These are phyloP conservation scores for Prunella strophiata DNA, from an alignment of 2,797 vertebrate genomes.

Conservation along the genomic window DNA sequence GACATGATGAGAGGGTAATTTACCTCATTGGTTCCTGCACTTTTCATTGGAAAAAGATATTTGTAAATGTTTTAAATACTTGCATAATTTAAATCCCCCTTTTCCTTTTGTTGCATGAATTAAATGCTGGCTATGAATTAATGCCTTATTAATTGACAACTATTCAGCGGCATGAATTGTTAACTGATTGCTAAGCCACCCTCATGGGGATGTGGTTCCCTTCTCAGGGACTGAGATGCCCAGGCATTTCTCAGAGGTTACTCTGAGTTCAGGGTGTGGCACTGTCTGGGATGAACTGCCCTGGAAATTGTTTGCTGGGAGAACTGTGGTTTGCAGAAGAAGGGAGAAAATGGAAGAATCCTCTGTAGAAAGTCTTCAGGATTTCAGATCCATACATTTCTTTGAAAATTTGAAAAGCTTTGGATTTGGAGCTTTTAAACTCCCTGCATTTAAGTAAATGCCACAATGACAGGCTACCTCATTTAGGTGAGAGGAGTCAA, in stretches of 20 bases:
- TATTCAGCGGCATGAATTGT: not conserved
- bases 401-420: not conserved
- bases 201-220: not conserved
- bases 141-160: not conserved
- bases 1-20: not conserved
- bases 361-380: not conserved
- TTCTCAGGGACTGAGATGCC: not conserved
- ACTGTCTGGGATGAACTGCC: not conserved
- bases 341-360: not conserved
- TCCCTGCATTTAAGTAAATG: not conserved
- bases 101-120: not conserved
- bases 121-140: not conserved
- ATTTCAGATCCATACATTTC: not conserved
- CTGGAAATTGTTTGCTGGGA: not conserved
- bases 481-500: not conserved
- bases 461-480: not conserved
- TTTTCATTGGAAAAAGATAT: not conserved
- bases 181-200: not conserved
- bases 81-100: not conserved
- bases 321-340: not conserved
- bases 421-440: not conserved
- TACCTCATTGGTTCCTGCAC: not conserved
- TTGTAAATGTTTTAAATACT: not conserved
- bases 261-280: not conserved
- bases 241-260: fast-evolving